phyloP scores from a whole-genome alignment of 2,797 vertebrate species.

The Alectoris magna region DNA sequence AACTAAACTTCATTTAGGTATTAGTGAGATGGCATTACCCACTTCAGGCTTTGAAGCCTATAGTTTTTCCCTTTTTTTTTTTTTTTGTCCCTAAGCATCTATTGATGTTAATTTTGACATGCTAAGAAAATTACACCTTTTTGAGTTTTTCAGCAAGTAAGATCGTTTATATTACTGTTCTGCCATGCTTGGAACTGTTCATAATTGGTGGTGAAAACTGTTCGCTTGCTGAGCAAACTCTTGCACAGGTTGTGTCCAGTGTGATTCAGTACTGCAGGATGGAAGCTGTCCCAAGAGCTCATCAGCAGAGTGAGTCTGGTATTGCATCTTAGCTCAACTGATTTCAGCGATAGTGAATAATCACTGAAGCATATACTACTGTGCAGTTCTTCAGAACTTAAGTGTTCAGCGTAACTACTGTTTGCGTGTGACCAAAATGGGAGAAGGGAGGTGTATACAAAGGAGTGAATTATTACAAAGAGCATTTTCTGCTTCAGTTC shows the following conservation, averaged over 20 bases:
- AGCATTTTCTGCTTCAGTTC: constrained; percentile 91
- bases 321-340: constrained; percentile 31
- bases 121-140: background rate
- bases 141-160: background rate
- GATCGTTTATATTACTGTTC: background rate
- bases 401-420: constrained; percentile 65
- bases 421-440: constrained; percentile 73
- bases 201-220: background rate
- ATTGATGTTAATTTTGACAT: background rate
- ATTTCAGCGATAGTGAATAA: constrained; percentile 50
- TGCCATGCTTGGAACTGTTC: background rate
- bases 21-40: background rate
- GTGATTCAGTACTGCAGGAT: background rate
- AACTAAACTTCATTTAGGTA: background rate
- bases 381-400: constrained; percentile 62
- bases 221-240: background rate
- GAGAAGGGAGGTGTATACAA: constrained; percentile 76
- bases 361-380: constrained; percentile 58
- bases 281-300: background rate
- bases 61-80: background rate
- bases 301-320: background rate
- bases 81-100: background rate
- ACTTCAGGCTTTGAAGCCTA: background rate
- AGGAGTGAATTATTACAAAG: constrained; percentile 87
- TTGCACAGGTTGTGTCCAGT: background rate